Conservation (phyloP, 2,888 invertebrate genomes). For the Furcula furcula region DNA sequence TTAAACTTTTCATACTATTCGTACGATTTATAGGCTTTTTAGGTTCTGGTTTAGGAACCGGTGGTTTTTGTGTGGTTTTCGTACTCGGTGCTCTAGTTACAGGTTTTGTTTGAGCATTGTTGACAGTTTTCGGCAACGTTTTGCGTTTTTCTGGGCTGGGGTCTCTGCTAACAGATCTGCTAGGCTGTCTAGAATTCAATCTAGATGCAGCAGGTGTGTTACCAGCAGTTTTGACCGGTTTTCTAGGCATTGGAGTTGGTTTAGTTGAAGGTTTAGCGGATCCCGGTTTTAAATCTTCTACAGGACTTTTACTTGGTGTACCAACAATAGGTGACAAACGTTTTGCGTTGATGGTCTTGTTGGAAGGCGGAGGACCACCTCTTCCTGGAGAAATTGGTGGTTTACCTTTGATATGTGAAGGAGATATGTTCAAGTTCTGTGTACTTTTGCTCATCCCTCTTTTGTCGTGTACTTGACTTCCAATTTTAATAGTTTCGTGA, state of each 20-base stretch:
- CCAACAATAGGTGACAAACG: slow-evolving; percentile 75
- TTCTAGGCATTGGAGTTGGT: slow-evolving; percentile 49
- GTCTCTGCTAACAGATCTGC: slow-evolving; percentile 65
- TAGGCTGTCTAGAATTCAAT: slow-evolving; percentile 68
- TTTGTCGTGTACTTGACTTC: slow-evolving; percentile 66
- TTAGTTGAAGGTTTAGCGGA: slow-evolving; percentile 56
- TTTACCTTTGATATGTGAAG: slow-evolving; percentile 66
- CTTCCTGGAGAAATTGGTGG: slow-evolving; percentile 75
- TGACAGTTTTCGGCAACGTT: slow-evolving; percentile 35
- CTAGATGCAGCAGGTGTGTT: slow-evolving; percentile 66
- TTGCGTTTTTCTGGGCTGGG: slow-evolving; percentile 69
- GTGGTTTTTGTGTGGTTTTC: slow-evolving; percentile 53
- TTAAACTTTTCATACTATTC: slow-evolving; percentile 67
- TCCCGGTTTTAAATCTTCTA: slow-evolving; percentile 57
- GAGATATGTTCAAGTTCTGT: slow-evolving; percentile 61
- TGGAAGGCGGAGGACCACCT: slow-evolving; percentile 72
- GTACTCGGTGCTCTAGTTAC: slow-evolving; percentile 54
- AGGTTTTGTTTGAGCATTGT: slow-evolving; percentile 43
- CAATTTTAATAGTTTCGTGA: slow-evolving; percentile 67
- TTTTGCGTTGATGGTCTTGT: slow-evolving; percentile 68
- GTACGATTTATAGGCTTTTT: slow-evolving; percentile 67
- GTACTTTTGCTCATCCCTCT: slow-evolving; percentile 65
- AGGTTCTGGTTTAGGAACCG: slow-evolving; percentile 50
- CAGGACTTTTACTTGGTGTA: slow-evolving; percentile 75
- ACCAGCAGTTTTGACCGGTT: slow-evolving; percentile 57